Conservation (phyloP, 2,888 invertebrate species). For the Metopia argyrocephala region DNA sequence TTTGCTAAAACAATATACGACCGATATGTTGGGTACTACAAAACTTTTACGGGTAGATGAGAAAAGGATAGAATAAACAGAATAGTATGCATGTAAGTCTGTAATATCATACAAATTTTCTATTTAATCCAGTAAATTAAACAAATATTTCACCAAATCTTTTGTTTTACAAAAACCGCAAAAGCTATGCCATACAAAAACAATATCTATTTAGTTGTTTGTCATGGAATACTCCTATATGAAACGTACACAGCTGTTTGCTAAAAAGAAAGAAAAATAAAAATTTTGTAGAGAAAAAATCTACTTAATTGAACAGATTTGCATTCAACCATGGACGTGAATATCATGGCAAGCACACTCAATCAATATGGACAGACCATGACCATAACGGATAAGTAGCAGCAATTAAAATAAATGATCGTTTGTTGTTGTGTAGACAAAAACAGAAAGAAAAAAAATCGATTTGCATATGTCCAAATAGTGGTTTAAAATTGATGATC, state of each 20-base stretch:
- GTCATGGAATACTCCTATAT: neutral
- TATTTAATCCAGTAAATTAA: too few species aligned
- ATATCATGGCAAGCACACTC: constrained; percentile 30
- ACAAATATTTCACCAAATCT: too few species aligned
- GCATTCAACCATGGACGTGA: neutral
- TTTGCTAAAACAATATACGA: too few species aligned
- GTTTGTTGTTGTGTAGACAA: constrained; percentile 4
- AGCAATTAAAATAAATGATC: constrained; percentile 56
- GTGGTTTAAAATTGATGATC: constrained; percentile 31
- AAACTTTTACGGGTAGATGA: too few species aligned
- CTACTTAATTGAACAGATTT: constrained; percentile 36
- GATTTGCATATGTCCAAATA: constrained; percentile 56
- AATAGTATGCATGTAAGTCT: too few species aligned
- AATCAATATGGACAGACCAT: constrained; percentile 28
- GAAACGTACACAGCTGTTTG: constrained; percentile 42
- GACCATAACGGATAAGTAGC: constrained; percentile 44
- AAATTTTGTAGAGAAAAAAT: constrained; percentile 6
- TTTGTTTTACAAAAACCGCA: constrained; percentile 26
- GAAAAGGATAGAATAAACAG: too few species aligned
- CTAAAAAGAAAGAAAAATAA: neutral
- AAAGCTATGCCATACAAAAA: too few species aligned
- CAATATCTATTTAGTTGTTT: constrained; percentile 19
- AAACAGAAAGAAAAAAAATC: neutral
- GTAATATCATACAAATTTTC: too few species aligned
- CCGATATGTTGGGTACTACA: too few species aligned